phyloP scores from a whole-genome alignment of 1,140 invertebrate species.

The Parasteatoda tepidariorum region DNA sequence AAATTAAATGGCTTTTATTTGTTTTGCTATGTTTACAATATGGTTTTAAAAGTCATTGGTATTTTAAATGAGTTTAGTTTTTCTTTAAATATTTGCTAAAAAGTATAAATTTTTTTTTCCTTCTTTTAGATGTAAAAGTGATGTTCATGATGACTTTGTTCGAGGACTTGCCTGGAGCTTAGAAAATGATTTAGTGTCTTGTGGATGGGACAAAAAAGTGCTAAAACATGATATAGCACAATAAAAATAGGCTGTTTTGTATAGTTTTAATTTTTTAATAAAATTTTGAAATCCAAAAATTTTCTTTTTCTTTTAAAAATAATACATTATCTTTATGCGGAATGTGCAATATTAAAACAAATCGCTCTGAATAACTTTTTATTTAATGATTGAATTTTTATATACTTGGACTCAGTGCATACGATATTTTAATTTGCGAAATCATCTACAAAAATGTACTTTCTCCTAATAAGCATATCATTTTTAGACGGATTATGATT shows the following conservation, averaged over 20 bases:
- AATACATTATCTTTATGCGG: no score
- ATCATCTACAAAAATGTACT: no score
- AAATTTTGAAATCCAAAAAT: background rate
- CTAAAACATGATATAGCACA: constrained; percentile 34
- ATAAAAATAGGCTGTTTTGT: background rate
- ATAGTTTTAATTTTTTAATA: background rate
- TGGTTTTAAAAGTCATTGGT: background rate
- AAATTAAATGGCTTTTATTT: no score
- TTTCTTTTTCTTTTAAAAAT: no score
- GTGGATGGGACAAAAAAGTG: constrained; percentile 55
- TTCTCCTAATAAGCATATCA: no score
- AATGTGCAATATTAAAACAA: no score
- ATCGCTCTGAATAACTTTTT: no score
- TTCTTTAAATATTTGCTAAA: background rate
- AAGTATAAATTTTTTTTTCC: background rate
- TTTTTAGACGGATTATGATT: no score
- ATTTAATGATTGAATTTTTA: no score
- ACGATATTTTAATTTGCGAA: no score
- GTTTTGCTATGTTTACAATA: background rate
- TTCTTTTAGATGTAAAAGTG: constrained; percentile 55
- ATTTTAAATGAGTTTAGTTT: background rate
- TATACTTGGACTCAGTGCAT: no score
- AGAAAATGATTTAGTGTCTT: constrained; percentile 34
- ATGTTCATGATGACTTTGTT: constrained; percentile 44
- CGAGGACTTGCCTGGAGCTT: constrained; percentile 34